Evolutionary conservation across 2,797 vertebrate species (phyloP).

Genomic region (Xiphophorus birchmanni): DNA sequence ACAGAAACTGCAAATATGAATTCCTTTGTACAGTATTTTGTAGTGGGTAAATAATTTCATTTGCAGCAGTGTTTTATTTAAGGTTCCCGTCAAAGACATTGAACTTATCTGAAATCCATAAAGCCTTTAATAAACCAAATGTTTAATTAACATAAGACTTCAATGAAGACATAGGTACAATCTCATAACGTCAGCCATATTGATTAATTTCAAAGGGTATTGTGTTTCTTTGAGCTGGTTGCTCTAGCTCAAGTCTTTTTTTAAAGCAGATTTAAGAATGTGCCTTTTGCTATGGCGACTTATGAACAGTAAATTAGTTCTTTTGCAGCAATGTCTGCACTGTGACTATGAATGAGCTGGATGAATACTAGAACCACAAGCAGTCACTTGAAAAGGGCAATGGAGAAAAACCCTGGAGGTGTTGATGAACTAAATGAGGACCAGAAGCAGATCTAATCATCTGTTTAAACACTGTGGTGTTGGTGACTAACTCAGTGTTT

Average conservation of each 20-base stretch:
- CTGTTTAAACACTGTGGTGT: slow-evolving; percentile 16
- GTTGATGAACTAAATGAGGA: slow-evolving; percentile 29
- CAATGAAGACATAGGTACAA: background rate
- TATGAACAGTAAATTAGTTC: background rate
- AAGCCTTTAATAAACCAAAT: background rate
- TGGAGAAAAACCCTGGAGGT: slow-evolving; percentile 10
- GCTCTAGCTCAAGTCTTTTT: background rate
- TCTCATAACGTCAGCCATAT: background rate
- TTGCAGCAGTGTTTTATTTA: background rate
- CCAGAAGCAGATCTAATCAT: slow-evolving; percentile 21
- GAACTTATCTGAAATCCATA: background rate
- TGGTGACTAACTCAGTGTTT: background rate
- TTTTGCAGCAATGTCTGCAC: background rate
- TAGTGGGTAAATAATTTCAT: background rate
- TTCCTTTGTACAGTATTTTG: background rate
- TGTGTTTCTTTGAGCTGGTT: background rate
- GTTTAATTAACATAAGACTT: background rate
- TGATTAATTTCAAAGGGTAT: background rate
- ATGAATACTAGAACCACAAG: slow-evolving; percentile 4
- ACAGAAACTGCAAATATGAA: background rate
- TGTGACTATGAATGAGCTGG: background rate
- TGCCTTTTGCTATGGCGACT: background rate
- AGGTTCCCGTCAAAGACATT: background rate
- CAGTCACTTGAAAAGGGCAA: slow-evolving; percentile 1
- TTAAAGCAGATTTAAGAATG: background rate